Evolutionary conservation across 2,797 vertebrate genomes (phyloP), one percentile per base, ranked within the genome.

Genomic region (Acanthornis magna): DNA sequence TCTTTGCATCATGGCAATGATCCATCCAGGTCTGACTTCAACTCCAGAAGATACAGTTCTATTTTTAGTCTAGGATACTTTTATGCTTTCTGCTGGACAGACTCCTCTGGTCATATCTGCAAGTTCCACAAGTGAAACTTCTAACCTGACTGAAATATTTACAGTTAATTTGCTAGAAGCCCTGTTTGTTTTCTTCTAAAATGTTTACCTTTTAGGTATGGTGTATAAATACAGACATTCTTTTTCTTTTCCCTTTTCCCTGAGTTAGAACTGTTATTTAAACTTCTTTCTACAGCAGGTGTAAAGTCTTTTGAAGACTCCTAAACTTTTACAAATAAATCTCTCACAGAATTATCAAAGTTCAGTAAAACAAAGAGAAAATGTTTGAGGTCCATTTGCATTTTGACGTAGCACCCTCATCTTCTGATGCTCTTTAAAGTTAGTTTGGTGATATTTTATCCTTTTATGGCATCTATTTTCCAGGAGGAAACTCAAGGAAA

Each of bases 401-500:
- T 85, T 91, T 78, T 71, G 55, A 89, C n/a, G 27, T 18, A 77
- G 38, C 61, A 77, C 19, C 19, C 26, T 89, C 21, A 14, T 63
- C 55, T 70, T 90, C 80, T 74, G 42, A 55, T 72, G 19, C 55
- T 82, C 45, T 77, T 92, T 40, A 32, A 60, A 84, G 45, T 63
- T 53, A 43, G 58, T 67, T 78, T 66, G 36, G 36, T 76, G 66
- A 67, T 7, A 30, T 73, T 88, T 94, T 71, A 75, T 67, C 29
- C 29, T 17, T 86, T 82, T 81, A 82, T 36, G 74, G 45, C 26
- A 87, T 70, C 42, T 85, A 7, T 66, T 81, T 91, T 66, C 77
- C 61, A 86, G 42, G 65, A 78, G 57, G 50, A 81, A 89, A 86
- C 25, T 90, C 13, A 68, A 89, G 72, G 16, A 89, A 94, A 95